Evolutionary conservation across 2,113 vertebrate genomes (phyloP), one percentile per base, ranked within the genome.

Genomic region (Tragelaphus scriptus): DNA sequence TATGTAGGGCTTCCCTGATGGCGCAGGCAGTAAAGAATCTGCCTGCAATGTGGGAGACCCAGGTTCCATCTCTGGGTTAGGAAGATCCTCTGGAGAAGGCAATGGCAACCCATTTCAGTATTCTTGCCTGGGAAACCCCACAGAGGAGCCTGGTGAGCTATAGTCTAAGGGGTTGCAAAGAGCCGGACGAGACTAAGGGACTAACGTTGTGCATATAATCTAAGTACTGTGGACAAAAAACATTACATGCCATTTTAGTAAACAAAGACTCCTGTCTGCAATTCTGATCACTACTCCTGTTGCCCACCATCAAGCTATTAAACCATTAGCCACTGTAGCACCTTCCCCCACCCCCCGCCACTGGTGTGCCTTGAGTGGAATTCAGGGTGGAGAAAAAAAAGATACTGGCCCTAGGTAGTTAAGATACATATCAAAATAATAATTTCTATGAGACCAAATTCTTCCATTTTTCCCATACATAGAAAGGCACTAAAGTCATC

Each of bases 271-370:
- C n/a, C 53, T 40, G 21, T 13, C n/a, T 56, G 21, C 23, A 19
- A 84, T 55, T 55, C 80, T 4, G 32, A 55, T 56, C n/a, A 56
- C 81, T 56, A 56, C 21, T 56, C 53, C 53, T 55, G 3, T 84
- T 84, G 53, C 21, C 81, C 17, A 32, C n/a, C 53, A 56, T 56
- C 53, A 56, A 84, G 81, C n/a, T 53, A 56, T 26, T n/a, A 36
- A 56, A n/a, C n/a, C 53, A 40, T 85, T 23, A 85, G n/a, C 21
- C 32, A 56, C 1, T 36, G 81, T 7, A 40, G 53, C 21, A n/a
- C 7, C 6, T 19, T 23, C 10, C 11, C 8, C n/a, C n/a, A 40
- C 1, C n/a, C 21, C 10, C 5, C 1, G 0, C 53, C 23, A n/a
- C 30, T 40, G 81, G 7, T 56, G 53, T 36, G n/a, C 81, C 53